A percentile compares a stretch with the other conserved stretches of the same genome.
These are phyloP conservation scores for Macaria notata DNA, from an alignment of 2,888 invertebrate genomes.

Conservation along the genomic window DNA sequence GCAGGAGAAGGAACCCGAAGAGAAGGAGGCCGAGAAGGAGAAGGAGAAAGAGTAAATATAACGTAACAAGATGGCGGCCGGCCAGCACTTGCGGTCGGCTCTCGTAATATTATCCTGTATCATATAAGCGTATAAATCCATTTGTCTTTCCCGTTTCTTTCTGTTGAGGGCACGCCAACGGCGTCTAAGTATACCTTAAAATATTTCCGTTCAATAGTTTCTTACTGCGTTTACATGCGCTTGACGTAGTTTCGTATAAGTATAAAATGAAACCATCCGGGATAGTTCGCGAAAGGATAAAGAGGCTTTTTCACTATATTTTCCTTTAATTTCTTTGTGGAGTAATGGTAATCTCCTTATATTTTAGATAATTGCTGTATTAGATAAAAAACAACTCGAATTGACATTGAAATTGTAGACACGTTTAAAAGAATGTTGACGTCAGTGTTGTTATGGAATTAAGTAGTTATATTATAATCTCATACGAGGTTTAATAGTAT, in stretches of 20 bases:
- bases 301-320: too few relatives aligned
- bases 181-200: conserved; percentile 39
- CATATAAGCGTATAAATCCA: conserved; percentile 76
- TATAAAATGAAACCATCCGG: too few relatives aligned
- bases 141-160: conserved; percentile 77
- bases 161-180: conserved; percentile 52
- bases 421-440: not conserved
- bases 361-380: conserved; percentile 13
- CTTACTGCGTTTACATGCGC: conserved; percentile 39
- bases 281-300: too few relatives aligned
- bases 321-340: too few relatives aligned
- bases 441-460: conserved; percentile 16
- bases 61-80: not conserved
- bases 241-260: conserved; percentile 48
- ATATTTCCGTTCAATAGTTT: conserved; percentile 8
- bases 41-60: conserved; percentile 55
- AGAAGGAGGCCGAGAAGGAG: conserved; percentile 73
- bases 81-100: conserved; percentile 54
- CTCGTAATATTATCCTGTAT: conserved; percentile 65
- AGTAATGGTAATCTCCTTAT: not conserved
- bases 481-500: conserved; percentile 14
- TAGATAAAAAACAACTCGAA: conserved; percentile 1
- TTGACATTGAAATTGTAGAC: too few relatives aligned
- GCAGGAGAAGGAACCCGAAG: conserved; percentile 84
- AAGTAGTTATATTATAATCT: conserved; percentile 25